These are phyloP conservation scores for Hippocampus guttulatus DNA, from an alignment of 2,113 vertebrate species.

Conservation along the genomic window DNA sequence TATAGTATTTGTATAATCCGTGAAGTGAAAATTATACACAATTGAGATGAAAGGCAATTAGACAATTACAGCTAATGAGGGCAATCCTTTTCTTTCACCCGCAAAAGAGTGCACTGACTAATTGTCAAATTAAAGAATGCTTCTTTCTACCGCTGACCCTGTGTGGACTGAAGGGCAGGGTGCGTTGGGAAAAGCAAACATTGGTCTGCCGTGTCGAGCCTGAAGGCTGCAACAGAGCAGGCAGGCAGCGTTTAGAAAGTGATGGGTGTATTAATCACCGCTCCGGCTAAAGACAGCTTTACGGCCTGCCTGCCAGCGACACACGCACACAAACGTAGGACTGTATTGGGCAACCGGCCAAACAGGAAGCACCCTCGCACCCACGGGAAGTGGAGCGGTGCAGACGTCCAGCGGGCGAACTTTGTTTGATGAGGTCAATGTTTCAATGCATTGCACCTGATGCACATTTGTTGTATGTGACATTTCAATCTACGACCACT, in stretches of 20 bases:
- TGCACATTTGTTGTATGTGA: constrained; percentile 4
- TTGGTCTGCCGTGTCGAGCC: constrained; percentile 63
- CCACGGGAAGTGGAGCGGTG: constrained; percentile 57
- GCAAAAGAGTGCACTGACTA: constrained; percentile 66
- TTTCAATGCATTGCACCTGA: constrained; percentile 62
- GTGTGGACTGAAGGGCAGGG: constrained; percentile 50
- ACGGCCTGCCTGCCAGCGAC: constrained; percentile 48
- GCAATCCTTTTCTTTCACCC: constrained; percentile 74
- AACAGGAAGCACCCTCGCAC: constrained; percentile 47
- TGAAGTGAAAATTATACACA: constrained; percentile 68
- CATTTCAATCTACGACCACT: not conserved
- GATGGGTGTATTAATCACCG: constrained; percentile 79
- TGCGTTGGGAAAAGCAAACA: constrained; percentile 71
- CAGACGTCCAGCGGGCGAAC: constrained; percentile 38
- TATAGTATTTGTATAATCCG: constrained; percentile 71
- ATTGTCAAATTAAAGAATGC: constrained; percentile 80
- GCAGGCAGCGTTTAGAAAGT: constrained; percentile 73
- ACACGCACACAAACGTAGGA: constrained; percentile 22
- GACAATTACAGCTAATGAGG: constrained; percentile 78
- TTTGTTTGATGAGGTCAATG: constrained; percentile 39
- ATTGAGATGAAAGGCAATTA: constrained; percentile 78
- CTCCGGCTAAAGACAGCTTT: constrained; percentile 71
- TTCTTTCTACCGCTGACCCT: constrained; percentile 66
- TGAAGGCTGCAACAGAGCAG: constrained; percentile 46
- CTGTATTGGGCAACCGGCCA: constrained; percentile 32